Percentiles rank a stretch among this genome's conserved stretches.
Conservation (phyloP, 2,888 invertebrate species). For the Diabrotica balteata region DNA sequence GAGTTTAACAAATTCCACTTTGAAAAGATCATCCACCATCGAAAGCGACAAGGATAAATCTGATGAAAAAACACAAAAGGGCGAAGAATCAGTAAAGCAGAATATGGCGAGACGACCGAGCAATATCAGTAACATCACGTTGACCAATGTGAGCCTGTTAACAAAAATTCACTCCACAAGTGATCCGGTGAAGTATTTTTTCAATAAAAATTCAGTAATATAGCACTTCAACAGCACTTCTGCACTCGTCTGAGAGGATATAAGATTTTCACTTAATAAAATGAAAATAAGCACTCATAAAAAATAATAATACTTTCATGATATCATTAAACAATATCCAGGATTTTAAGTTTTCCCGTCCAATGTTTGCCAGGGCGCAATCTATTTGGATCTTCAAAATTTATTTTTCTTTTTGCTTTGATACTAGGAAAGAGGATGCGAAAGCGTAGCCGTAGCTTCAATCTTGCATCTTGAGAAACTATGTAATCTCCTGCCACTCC, state of each 20-base stretch:
- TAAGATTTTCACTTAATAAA: no score
- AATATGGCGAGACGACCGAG: constrained; percentile 57
- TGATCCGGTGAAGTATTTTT: constrained; percentile 57
- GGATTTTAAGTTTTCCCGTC: no score
- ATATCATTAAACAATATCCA: no score
- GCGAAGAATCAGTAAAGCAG: constrained; percentile 25
- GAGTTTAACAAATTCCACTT: constrained; percentile 49
- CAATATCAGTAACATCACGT: constrained; percentile 65
- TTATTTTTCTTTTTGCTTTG: no score
- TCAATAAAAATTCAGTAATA: constrained; percentile 3
- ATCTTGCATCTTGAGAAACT: no score
- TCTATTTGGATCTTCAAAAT: no score
- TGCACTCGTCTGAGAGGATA: not conserved
- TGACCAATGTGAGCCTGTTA: constrained; percentile 68
- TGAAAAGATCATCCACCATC: constrained; percentile 38
- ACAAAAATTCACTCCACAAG: constrained; percentile 55
- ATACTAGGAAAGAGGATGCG: no score
- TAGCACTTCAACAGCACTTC: not conserved
- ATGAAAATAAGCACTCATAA: no score
- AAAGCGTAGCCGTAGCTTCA: no score
- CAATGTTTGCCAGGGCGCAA: no score
- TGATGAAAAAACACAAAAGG: constrained; percentile 49
- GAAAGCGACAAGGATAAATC: constrained; percentile 54
- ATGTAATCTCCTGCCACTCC: no score
- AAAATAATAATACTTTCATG: no score